Conservation (phyloP, 2,888 invertebrate species). For the Drosophila austrosaltans region DNA sequence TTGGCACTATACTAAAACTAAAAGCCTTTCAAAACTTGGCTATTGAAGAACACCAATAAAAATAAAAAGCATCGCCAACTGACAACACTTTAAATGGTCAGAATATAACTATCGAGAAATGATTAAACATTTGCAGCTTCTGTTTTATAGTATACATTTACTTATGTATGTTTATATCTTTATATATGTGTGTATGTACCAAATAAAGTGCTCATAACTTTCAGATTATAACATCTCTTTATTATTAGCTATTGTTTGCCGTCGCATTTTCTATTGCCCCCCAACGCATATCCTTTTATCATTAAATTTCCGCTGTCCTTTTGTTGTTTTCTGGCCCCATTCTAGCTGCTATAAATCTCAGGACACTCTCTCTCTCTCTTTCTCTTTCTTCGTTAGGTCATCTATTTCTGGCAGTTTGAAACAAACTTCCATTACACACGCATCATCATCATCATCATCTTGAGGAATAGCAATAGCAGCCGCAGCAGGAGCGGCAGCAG, state of each 20-base stretch:
- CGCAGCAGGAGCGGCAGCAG: slow-evolving; percentile 1
- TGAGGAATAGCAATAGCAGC: slow-evolving; percentile 6
- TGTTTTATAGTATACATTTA: not conserved
- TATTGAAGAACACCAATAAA: not conserved
- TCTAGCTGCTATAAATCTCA: slow-evolving; percentile 48
- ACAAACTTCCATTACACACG: slow-evolving; percentile 44
- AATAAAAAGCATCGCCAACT: not conserved
- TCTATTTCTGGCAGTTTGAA: slow-evolving; percentile 6
- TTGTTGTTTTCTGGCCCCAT: slow-evolving; percentile 5
- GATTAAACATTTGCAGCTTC: slow-evolving; percentile 4
- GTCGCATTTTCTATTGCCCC: slow-evolving; percentile 8
- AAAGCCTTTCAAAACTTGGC: not conserved
- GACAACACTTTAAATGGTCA: not conserved
- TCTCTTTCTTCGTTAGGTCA: slow-evolving; percentile 35
- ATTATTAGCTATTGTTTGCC: slow-evolving; percentile 5
- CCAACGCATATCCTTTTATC: slow-evolving; percentile 36
- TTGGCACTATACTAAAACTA: no score
- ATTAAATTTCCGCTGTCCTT: slow-evolving; percentile 38
- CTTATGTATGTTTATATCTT: not conserved
- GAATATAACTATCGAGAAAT: not conserved
- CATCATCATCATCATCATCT: slow-evolving; percentile 41
- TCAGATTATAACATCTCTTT: slow-evolving; percentile 12
- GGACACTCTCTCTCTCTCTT: not conserved
- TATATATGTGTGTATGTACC: not conserved
- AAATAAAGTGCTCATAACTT: slow-evolving; percentile 5